Percentiles rank a stretch among this genome's conserved stretches.
These are phyloP conservation scores for Smutsia temminckii DNA, from an alignment of 2,797 vertebrate species.

Conservation along the genomic window DNA sequence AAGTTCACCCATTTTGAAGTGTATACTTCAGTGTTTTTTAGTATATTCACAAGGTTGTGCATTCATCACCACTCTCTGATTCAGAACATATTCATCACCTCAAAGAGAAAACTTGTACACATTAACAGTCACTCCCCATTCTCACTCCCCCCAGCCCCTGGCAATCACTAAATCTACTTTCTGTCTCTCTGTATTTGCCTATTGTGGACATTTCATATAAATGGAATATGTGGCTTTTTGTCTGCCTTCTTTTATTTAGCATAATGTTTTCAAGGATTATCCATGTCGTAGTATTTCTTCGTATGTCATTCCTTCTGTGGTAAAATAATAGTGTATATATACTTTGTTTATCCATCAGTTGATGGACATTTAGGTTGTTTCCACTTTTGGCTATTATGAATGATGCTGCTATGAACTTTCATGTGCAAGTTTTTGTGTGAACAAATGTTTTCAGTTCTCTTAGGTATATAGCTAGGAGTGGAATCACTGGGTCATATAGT, in stretches of 20 bases:
- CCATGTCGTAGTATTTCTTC: neutral
- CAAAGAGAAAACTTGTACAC: neutral
- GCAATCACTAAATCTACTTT: neutral
- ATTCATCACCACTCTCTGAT: neutral
- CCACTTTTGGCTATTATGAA: neutral
- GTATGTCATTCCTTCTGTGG: neutral
- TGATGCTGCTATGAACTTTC: neutral
- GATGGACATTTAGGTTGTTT: neutral
- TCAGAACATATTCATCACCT: neutral
- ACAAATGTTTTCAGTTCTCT: neutral
- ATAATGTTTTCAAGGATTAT: neutral
- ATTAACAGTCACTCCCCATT: neutral
- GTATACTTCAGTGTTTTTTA: neutral
- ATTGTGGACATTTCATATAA: neutral
- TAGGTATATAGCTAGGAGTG: neutral
- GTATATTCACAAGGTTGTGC: neutral
- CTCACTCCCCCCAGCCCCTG: neutral
- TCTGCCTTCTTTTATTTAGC: neutral
- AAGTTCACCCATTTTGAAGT: neutral
- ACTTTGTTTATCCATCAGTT: neutral
- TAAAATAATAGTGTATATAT: neutral
- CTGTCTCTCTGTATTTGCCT: neutral
- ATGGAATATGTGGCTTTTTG: neutral
- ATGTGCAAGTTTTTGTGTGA: neutral
- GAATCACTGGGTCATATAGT: neutral